phyloP scores from a whole-genome alignment of 2,888 invertebrate species.

The Panopea generosa region DNA sequence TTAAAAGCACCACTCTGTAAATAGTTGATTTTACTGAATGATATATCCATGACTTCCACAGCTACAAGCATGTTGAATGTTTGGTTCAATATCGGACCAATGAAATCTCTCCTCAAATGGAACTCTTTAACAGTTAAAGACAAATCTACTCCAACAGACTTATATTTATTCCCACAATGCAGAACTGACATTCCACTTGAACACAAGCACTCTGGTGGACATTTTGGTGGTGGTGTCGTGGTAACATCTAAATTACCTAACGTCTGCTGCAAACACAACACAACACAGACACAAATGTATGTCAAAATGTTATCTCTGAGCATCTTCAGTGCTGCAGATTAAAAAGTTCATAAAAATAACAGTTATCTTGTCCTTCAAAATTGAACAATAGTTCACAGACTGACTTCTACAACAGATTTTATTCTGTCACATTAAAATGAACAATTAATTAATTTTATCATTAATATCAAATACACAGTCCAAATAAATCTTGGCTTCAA shows the following conservation, averaged over 20 bases:
- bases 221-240: constrained; percentile 19
- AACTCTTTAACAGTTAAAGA: constrained; percentile 51
- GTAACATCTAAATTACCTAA: background rate
- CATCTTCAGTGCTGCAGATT: too few species aligned
- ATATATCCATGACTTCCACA: constrained; percentile 60
- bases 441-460: too few species aligned
- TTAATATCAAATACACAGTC: too few species aligned
- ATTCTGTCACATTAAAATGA: too few species aligned
- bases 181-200: constrained; percentile 25
- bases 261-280: background rate
- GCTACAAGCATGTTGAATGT: constrained; percentile 58
- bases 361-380: too few species aligned
- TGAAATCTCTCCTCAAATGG: constrained; percentile 56
- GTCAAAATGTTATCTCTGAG: too few species aligned
- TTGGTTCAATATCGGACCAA: constrained; percentile 63
- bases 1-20: constrained; percentile 59
- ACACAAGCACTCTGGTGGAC: constrained; percentile 51
- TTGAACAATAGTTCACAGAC: too few species aligned
- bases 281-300: background rate
- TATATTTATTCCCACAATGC: constrained; percentile 39
- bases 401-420: too few species aligned
- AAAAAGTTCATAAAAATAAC: too few species aligned
- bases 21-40: constrained; percentile 56
- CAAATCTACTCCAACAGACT: constrained; percentile 24
- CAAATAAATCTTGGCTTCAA: too few species aligned